phyloP scores from a whole-genome alignment of 2,888 invertebrate species.

The Eulithis prunata region DNA sequence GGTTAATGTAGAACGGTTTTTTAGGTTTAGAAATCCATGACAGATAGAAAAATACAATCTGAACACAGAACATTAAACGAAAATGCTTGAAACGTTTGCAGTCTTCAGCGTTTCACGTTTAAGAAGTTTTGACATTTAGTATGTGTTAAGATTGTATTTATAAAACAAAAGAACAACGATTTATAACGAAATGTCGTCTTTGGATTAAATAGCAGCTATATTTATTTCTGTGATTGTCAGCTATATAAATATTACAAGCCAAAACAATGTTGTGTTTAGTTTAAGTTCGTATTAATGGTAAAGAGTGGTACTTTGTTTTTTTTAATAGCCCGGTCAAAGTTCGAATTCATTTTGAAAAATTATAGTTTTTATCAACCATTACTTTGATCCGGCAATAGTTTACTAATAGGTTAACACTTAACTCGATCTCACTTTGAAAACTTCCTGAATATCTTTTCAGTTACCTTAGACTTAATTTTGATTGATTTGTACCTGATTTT shows the following conservation, averaged over 20 bases:
- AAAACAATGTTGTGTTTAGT: conserved; percentile 73
- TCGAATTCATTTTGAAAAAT: conserved; percentile 6
- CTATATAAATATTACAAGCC: conserved; percentile 70
- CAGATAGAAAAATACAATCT: conserved; percentile 17
- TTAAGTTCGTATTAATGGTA: conserved; percentile 59
- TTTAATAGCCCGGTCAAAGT: conserved; percentile 25
- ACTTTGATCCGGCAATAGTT: conserved; percentile 24
- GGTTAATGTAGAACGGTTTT: conserved; percentile 54
- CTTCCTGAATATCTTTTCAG: conserved; percentile 75
- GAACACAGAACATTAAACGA: not conserved
- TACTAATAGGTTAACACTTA: conserved; percentile 52
- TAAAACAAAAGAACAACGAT: conserved; percentile 34
- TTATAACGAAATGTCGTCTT: conserved; percentile 30
- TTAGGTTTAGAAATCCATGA: conserved; percentile 50
- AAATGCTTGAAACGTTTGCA: not conserved
- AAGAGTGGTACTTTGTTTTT: conserved; percentile 39
- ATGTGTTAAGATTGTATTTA: conserved; percentile 10
- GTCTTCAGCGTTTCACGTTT: not conserved
- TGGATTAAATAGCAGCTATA: conserved; percentile 53
- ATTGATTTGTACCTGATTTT: conserved; percentile 83
- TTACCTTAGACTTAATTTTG: conserved; percentile 81
- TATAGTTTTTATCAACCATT: conserved; percentile 3
- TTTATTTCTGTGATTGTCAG: conserved; percentile 77
- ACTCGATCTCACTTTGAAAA: conserved; percentile 74
- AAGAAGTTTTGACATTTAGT: conserved; percentile 7